Conservation (phyloP, 1,140 invertebrate genomes). For the Solenopsis invicta region DNA sequence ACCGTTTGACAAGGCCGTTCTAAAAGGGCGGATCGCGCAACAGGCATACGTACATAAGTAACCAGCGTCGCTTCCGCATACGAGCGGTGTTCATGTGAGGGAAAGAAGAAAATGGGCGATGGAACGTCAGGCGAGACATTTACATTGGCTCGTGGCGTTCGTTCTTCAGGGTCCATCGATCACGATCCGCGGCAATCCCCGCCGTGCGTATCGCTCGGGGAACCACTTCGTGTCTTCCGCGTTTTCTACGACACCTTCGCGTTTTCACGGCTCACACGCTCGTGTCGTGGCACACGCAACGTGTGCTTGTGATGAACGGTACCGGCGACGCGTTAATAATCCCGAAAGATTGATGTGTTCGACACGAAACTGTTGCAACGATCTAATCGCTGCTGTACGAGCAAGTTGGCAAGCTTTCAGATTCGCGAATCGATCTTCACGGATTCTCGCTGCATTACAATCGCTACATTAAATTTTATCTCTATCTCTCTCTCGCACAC, state of each 20-base stretch:
- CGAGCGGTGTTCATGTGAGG: slow-evolving; percentile 44
- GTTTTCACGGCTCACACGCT: slow-evolving; percentile 41
- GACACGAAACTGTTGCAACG: slow-evolving; percentile 28
- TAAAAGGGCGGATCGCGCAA: slow-evolving; percentile 44
- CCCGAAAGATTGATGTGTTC: slow-evolving; percentile 58
- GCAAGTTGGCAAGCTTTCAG: neutral
- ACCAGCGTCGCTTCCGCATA: slow-evolving; percentile 50
- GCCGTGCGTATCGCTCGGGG: slow-evolving; percentile 43
- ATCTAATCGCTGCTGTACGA: neutral
- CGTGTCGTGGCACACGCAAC: slow-evolving; percentile 40
- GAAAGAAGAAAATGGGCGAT: slow-evolving; percentile 62
- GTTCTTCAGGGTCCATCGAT: slow-evolving; percentile 63
- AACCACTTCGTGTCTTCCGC: slow-evolving; percentile 48
- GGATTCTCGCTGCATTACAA: neutral
- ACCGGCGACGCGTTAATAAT: slow-evolving; percentile 52
- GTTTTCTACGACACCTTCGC: slow-evolving; percentile 57
- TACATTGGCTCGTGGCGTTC: slow-evolving; percentile 55
- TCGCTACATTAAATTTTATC: neutral
- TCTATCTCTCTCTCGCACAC: neutral
- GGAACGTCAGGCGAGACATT: slow-evolving; percentile 63
- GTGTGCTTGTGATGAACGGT: slow-evolving; percentile 26
- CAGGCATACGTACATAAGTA: slow-evolving; percentile 27
- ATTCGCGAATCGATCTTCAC: neutral
- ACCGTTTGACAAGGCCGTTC: slow-evolving; percentile 48
- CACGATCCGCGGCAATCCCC: slow-evolving; percentile 48